These are phyloP conservation scores for Dermolepida albohirtum DNA, from an alignment of 2,888 invertebrate genomes.

Conservation along the genomic window DNA sequence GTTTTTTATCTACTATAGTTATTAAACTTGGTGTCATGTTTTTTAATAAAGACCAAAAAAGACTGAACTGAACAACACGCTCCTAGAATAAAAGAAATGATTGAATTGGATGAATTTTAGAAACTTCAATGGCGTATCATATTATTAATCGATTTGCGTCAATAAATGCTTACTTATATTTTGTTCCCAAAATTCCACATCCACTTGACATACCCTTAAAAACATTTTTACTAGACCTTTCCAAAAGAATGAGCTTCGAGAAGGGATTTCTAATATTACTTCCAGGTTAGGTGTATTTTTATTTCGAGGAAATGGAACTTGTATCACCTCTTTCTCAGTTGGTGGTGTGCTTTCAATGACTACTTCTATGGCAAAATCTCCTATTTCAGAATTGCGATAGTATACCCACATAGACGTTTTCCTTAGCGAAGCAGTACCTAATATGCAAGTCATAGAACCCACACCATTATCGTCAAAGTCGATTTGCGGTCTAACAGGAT, in stretches of 20 bases:
- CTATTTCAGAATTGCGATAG: conserved; percentile 51
- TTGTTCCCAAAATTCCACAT: conserved; percentile 53
- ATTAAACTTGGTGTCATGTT: too few species aligned
- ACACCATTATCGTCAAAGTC: conserved; percentile 2
- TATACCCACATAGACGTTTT: conserved; percentile 48
- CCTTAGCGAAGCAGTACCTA: background rate
- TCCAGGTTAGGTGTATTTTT: background rate
- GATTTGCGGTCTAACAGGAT: too few species aligned
- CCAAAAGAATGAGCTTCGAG: conserved; percentile 54
- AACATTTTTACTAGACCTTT: conserved; percentile 49
- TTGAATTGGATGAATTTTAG: too few species aligned
- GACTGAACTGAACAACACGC: too few species aligned
- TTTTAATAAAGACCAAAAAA: too few species aligned
- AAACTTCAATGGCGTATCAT: too few species aligned
- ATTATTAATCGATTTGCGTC: too few species aligned
- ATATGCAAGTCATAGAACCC: background rate
- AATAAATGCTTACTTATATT: conserved; percentile 53
- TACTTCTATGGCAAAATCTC: conserved; percentile 56
- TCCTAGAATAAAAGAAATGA: too few species aligned
- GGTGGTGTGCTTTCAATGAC: conserved; percentile 41
- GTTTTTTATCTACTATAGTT: too few species aligned
- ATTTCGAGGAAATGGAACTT: conserved; percentile 45
- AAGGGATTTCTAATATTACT: conserved; percentile 51
- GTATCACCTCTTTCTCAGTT: conserved; percentile 28
- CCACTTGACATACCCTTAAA: conserved; percentile 49